Percentiles rank a stretch among this genome's conserved stretches.
phyloP scores from a whole-genome alignment of 23 tunicate species.

The Trididemnum clinides region DNA sequence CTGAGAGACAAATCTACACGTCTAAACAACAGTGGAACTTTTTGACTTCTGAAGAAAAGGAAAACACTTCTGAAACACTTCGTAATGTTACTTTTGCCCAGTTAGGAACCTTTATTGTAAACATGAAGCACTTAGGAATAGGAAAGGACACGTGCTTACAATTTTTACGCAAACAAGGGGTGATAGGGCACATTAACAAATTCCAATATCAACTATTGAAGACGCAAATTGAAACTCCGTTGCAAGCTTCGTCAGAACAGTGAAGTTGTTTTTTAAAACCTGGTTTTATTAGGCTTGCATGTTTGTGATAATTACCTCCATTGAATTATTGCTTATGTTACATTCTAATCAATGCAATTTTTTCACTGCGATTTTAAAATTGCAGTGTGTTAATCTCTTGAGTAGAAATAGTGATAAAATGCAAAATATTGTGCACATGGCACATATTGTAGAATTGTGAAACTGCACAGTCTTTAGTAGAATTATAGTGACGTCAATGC shows the following conservation, averaged over 20 bases:
- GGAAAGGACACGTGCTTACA: slow-evolving; percentile 71
- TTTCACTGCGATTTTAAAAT: too few species aligned
- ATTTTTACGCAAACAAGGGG: slow-evolving; percentile 78
- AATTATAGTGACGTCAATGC: too few species aligned
- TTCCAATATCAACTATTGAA: slow-evolving; percentile 43
- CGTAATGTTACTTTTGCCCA: slow-evolving; percentile 86
- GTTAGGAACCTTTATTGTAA: slow-evolving; percentile 74
- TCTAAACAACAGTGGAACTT: slow-evolving; percentile 51
- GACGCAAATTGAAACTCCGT: slow-evolving; percentile 32
- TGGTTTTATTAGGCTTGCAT: too few species aligned
- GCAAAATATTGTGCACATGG: too few species aligned
- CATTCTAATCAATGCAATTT: too few species aligned
- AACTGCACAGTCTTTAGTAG: too few species aligned
- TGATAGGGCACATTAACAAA: slow-evolving; percentile 64
- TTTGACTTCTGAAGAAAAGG: slow-evolving; percentile 57
- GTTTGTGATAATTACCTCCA: too few species aligned
- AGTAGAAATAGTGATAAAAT: too few species aligned
- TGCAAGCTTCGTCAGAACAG: background rate
- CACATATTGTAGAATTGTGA: too few species aligned
- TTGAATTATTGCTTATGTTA: too few species aligned
- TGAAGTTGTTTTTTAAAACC: too few species aligned
- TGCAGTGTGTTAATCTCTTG: too few species aligned
- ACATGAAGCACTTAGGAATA: slow-evolving; percentile 87
- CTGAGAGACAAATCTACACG: slow-evolving; percentile 55
- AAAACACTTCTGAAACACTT: slow-evolving; percentile 50